Evolutionary conservation across 2,113 vertebrate genomes (phyloP).

Genomic region (Dasyurus viverrinus): DNA sequence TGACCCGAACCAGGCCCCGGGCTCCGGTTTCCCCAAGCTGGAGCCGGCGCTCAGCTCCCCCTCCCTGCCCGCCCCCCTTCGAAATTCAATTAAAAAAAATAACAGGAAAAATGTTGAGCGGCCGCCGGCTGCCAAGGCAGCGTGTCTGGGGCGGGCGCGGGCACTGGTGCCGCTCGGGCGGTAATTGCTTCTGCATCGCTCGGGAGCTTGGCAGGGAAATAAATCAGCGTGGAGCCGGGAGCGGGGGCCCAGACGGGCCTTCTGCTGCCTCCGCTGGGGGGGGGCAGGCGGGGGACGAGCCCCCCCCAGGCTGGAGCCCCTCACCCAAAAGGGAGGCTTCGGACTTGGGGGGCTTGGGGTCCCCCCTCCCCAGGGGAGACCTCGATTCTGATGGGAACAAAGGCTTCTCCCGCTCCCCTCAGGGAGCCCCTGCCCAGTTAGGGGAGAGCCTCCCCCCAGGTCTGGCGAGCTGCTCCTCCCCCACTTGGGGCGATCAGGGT

Average conservation of each 20-base stretch:
- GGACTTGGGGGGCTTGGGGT: background rate
- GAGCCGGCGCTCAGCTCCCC: constrained; percentile 69
- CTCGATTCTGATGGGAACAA: background rate
- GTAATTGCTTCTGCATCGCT: constrained; percentile 76
- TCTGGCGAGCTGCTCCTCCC: background rate
- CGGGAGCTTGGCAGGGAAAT: constrained; percentile 76
- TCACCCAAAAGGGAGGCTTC: background rate
- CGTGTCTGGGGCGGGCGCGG: constrained; percentile 62
- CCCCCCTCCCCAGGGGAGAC: too few relatives aligned
- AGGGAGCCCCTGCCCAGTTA: background rate
- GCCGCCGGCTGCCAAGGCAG: constrained; percentile 72
- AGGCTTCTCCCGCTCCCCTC: background rate
- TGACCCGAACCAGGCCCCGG: constrained; percentile 75
- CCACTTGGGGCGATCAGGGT: constrained; percentile 24
- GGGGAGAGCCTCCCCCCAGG: background rate
- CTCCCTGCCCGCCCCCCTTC: constrained; percentile 66
- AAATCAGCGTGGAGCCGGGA: constrained; percentile 70
- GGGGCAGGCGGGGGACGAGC: background rate
- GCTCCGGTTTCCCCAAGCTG: constrained; percentile 74
- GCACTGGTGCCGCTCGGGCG: constrained; percentile 63
- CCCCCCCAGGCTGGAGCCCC: too few relatives aligned
- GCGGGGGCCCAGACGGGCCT: constrained; percentile 33
- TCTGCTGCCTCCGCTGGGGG: constrained; percentile 21
- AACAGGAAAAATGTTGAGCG: constrained; percentile 72
- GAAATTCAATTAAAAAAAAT: constrained; percentile 80